Conservation (phyloP, 2,797 vertebrate species). For the Hippopotamyrus pictus region DNA sequence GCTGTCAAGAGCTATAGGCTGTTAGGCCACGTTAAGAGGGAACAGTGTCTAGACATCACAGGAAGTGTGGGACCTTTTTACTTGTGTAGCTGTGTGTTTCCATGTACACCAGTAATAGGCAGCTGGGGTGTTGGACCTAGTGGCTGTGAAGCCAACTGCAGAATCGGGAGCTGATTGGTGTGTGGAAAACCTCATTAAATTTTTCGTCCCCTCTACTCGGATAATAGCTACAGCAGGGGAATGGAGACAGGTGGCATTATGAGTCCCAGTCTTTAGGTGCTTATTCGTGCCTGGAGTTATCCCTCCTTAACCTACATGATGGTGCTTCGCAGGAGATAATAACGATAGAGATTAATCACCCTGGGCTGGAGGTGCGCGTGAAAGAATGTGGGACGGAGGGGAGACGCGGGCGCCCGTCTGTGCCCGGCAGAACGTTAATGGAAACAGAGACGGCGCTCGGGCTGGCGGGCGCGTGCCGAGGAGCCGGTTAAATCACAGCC, state of each 20-base stretch:
- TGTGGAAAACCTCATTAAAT: not conserved
- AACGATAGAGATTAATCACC: constrained; percentile 5
- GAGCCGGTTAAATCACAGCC: not conserved
- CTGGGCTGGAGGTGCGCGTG: not conserved
- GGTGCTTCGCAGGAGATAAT: constrained; percentile 3
- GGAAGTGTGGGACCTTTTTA: not conserved
- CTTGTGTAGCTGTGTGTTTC: not conserved
- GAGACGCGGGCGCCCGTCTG: not conserved
- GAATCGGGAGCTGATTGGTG: not conserved
- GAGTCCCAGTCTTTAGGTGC: not conserved
- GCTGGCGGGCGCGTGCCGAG: not conserved
- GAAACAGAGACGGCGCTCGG: not conserved
- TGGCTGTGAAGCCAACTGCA: not conserved
- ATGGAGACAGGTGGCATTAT: not conserved
- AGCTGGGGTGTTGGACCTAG: not conserved
- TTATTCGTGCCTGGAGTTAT: not conserved
- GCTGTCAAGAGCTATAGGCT: not conserved
- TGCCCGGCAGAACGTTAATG: not conserved
- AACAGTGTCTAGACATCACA: not conserved
- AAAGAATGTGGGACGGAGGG: not conserved
- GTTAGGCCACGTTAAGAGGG: not conserved
- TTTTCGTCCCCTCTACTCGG: not conserved
- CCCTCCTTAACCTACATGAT: constrained; percentile 20
- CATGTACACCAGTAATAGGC: not conserved
- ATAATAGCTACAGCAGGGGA: not conserved